These are phyloP conservation scores for Melanotaenia trifasciata DNA, from an alignment of 2,797 vertebrate genomes.

Conservation along the genomic window DNA sequence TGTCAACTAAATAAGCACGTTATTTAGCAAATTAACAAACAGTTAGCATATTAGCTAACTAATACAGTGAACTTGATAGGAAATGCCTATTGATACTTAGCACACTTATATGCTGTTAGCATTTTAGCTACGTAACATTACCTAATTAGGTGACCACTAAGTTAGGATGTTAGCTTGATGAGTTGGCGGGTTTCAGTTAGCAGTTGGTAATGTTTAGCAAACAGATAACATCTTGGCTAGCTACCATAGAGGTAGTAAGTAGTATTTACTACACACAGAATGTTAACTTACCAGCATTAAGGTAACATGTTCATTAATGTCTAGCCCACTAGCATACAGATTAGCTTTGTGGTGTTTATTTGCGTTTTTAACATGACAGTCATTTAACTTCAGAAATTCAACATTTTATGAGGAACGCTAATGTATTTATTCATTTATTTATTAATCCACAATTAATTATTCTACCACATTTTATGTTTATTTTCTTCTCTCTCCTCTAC, in stretches of 20 bases:
- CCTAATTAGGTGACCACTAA: not conserved
- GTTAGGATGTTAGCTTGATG: not conserved
- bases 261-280: too few relatives aligned
- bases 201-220: not conserved
- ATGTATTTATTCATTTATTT: too few relatives aligned
- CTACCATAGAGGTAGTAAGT: not conserved
- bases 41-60: not conserved
- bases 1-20: not conserved
- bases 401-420: too few relatives aligned
- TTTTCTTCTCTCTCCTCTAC: not conserved
- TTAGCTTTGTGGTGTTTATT: not conserved
- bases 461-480: not conserved
- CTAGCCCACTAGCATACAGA: too few relatives aligned
- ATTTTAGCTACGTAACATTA: not conserved
- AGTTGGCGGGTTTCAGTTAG: not conserved
- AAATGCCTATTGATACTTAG: not conserved
- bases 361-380: not conserved
- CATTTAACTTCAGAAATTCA: too few relatives aligned
- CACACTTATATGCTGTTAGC: too few relatives aligned
- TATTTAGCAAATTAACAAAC: not conserved
- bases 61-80: not conserved
- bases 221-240: not conserved
- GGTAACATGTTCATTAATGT: not conserved
- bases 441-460: too few relatives aligned
- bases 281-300: not conserved